phyloP scores from a whole-genome alignment of 2,113 vertebrate genomes.

The Epinephelus lanceolatus region DNA sequence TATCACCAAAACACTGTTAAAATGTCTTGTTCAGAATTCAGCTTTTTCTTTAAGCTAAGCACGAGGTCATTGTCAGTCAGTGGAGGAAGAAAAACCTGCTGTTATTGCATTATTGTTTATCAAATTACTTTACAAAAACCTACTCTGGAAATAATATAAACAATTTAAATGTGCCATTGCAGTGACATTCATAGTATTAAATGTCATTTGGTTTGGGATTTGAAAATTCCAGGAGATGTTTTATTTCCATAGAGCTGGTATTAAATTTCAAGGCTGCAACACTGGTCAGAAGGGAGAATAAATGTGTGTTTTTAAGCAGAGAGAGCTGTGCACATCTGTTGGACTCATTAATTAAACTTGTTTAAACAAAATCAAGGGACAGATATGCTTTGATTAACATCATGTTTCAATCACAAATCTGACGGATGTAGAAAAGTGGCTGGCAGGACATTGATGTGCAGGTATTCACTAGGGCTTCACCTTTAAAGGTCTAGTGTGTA shows the following conservation, averaged over 20 bases:
- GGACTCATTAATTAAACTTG: neutral
- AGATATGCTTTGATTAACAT: neutral
- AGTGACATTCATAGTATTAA: too few relatives aligned
- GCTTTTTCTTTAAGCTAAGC: too few relatives aligned
- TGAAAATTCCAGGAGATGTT: too few relatives aligned
- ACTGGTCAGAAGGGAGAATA: neutral
- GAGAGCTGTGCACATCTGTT: neutral
- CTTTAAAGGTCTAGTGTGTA: too few relatives aligned
- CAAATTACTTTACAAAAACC: too few relatives aligned
- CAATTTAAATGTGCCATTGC: too few relatives aligned
- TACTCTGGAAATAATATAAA: too few relatives aligned
- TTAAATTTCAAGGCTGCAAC: neutral
- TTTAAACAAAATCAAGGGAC: neutral
- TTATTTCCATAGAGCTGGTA: neutral
- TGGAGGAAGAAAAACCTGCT: neutral
- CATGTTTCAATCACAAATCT: neutral
- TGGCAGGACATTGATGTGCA: neutral
- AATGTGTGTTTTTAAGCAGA: neutral
- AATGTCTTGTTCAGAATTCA: neutral
- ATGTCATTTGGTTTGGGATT: too few relatives aligned
- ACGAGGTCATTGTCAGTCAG: neutral
- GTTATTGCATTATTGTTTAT: neutral
- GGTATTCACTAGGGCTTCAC: neutral
- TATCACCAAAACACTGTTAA: neutral
- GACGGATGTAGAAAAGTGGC: neutral